Evolutionary conservation across 1,140 invertebrate species (phyloP), one percentile per base, ranked within the genome.

Genomic region (Plodia interpunctella): DNA sequence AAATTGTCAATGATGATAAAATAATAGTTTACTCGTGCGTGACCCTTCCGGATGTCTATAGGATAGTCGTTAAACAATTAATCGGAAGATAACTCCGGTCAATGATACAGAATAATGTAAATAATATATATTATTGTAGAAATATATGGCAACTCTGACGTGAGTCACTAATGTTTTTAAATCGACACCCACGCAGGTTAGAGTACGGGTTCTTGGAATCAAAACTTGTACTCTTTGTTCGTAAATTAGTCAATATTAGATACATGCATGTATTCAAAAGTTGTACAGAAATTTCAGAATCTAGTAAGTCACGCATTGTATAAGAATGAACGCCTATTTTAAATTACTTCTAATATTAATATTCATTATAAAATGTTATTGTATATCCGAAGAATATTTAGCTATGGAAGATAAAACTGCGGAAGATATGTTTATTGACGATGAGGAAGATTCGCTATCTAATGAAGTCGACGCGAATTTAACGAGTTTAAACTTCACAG

Each of bases 311-410:
- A 3, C 8, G 38, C 38, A 15, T 44, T 15, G 13, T 44, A 2
- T 17, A 10, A 15, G 13, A 15, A 15, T n/a, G 38, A 44, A 44
- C 13, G 38, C 2, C 5, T 44, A 44, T 44, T 15, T 15, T 44
- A 44, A 15, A 44, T 15, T 54, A 25, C 25, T 54, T 4, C 13
- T 21, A 11, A 32, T 30, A 11, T 56, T 44, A 38, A 18, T 21
- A 17, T 59, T 67, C 19, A 51, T 59, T 50, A 8, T 21, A 28
- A 55, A 56, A 10, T 62, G 62, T 62, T 30, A 58, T 28, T 15
- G 64, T 51, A 62, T 76, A 18, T 67, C 60, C 55, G 52, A 65
- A 21, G 72, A 76, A 55, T 76, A 79, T 64, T 74, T 71, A 28
- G 28, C 8, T 30, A 15, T 17, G 3, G 11, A 2, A 3, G 50